Base-by-base conservation (phyloP, 1,140 invertebrate genomes). In the Solenopsis invicta region DNA sequence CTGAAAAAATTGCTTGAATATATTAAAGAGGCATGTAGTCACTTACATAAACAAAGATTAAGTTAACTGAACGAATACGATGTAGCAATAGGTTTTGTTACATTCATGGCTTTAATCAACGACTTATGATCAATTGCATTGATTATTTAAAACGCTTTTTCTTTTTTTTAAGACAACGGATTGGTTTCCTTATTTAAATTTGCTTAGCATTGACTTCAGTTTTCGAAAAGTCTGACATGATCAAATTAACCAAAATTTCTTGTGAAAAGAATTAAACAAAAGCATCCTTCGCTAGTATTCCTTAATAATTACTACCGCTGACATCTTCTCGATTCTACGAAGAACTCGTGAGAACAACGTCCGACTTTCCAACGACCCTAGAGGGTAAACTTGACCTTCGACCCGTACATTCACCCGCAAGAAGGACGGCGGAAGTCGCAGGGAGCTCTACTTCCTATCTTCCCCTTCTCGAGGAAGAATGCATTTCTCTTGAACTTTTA, bases 301-400 rank as follows among this genome's bases (percentile, higher is more conserved):
- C 0, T 37, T 71, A 13, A 56, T 8, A 21, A 56, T 21, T 54
- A n/a, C n/a, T 80, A 29, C 37, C 16, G n/a, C 34, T 45, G 50
- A 56, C 59, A 76, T 77, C 59, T 62, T 72, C 16, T n/a, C 52
- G 67, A 72, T 88, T 90, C 62, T 41, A 72, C n/a, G 80, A 41
- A 56, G 80, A 52, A n/a, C 72, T 80, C 86, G 74, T 87, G 85
- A 90, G 78, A 90, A 90, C 41, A 45, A 85, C 71, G 74, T 90
- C 80, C 48, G 48, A 69, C 75, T 89, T 62, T 75, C 29, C 80
- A 76, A 69, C 41, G 48, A 82, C 21, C 66, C 89, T 76, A 87
- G 59, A 71, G 78, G 56, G 52, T 88, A 87, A 90, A 87, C 85
- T 91, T 93, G 92, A 91, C 91, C 91, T 93, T 91, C 89, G 90